Base-by-base conservation (phyloP, 2,797 vertebrate species). In the Alectoris magna region DNA sequence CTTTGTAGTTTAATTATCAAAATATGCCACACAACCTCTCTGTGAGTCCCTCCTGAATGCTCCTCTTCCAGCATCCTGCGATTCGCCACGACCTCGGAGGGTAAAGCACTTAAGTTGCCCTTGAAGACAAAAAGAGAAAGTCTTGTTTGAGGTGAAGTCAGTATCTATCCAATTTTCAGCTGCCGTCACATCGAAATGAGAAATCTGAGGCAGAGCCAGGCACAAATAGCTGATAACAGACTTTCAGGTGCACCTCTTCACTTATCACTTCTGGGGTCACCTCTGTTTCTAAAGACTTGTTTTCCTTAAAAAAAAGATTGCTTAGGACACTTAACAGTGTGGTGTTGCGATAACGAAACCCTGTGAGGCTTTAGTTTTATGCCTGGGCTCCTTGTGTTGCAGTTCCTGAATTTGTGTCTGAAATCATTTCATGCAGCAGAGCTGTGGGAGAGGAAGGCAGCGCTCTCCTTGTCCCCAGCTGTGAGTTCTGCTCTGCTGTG, bases 141-240 rank as follows among this genome's bases (percentile, higher is more conserved):
- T 96, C 96, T 96, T 97, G 92, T 97, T 96, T 92, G 97, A 97
- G 97, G 96, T 95, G 94, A 95, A 91, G 86, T 58, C 81, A 34
- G 93, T 97, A 95, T 96, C 97, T 97, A 97, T 97, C 97, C 97
- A 98, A 97, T 98, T 98, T 98, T 95, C 97, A 95, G 88, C 51
- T 78, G 95, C 96, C 93, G 96, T 97, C 96, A 96, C 97, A 97
- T 98, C 97, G 91, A 98, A 98, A 98, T 97, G 98, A 98, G 97
- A 98, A 98, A 98, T 98, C 97, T 96, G 97, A 96, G 96, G 96
- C 97, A 93, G 84, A 88, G 96, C 96, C 94, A 95, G 96, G 96
- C 97, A 94, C 60, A 87, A 95, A 95, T 94, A 88, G 96, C 97
- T 97, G 98, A 98, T 98, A 98, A 98, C 96, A 94, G 96, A 89